A percentile compares a stretch with the other conserved stretches of the same genome.
Evolutionary conservation across 2,888 invertebrate species (phyloP).

Genomic region (Agrochola litura): DNA sequence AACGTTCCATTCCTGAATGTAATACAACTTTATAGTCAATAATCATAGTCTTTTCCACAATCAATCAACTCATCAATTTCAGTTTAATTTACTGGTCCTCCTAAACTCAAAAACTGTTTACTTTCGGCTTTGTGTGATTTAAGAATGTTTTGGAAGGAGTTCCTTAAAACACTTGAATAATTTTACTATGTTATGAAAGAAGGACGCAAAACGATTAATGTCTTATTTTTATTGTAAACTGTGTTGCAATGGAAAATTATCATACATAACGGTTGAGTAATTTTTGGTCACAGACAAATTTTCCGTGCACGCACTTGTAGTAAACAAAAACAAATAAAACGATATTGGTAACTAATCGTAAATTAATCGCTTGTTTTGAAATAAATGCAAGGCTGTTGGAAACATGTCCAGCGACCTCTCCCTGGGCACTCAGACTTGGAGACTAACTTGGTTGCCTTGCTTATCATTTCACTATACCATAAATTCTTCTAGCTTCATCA

Average conservation of each 20-base stretch:
- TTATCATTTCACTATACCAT: too few species aligned
- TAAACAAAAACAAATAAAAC: slow-evolving; percentile 22
- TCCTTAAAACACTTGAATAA: too few species aligned
- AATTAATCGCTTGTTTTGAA: not conserved
- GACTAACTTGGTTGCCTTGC: too few species aligned
- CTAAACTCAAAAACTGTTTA: not conserved
- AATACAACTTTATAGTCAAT: not conserved
- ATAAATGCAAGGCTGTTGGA: not conserved
- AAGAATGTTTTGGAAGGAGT: not conserved
- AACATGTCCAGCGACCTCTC: not conserved
- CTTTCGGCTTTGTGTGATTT: not conserved
- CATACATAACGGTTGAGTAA: slow-evolving; percentile 22
- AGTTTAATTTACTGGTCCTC: not conserved
- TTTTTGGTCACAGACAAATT: slow-evolving; percentile 18
- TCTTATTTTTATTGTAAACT: not conserved
- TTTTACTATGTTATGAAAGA: not conserved
- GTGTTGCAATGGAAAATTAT: slow-evolving; percentile 35
- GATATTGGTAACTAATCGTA: not conserved
- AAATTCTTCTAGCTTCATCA: too few species aligned
- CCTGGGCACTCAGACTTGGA: not conserved
- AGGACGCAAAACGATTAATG: not conserved
- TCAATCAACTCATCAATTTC: not conserved
- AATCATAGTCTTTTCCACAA: not conserved
- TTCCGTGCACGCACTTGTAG: slow-evolving; percentile 31
- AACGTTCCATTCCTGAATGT: too few species aligned